These are phyloP conservation scores for Periophthalmus magnuspinnatus DNA, from an alignment of 2,797 vertebrate genomes.

Conservation along the genomic window DNA sequence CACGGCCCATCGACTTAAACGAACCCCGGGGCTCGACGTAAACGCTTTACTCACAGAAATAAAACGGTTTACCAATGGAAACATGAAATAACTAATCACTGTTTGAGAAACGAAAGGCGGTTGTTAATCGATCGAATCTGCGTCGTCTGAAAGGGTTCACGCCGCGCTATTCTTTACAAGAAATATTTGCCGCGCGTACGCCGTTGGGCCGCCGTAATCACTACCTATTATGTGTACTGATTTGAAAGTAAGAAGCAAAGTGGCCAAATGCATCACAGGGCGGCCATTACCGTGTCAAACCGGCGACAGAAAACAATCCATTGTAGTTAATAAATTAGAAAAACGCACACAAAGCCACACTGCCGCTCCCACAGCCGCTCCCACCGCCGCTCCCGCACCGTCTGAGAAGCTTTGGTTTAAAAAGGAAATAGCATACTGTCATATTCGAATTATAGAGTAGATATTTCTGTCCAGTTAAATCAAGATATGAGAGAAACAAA, in stretches of 20 bases:
- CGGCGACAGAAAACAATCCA: slow-evolving; percentile 55
- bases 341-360: slow-evolving; percentile 23
- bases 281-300: slow-evolving; percentile 66
- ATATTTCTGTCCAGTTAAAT: slow-evolving; percentile 36
- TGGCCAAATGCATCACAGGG: slow-evolving; percentile 66
- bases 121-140: slow-evolving; percentile 79
- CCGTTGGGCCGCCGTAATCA: slow-evolving; percentile 65
- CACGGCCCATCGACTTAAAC: too few species aligned
- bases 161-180: slow-evolving; percentile 68
- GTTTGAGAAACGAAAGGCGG: slow-evolving; percentile 58
- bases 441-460: slow-evolving; percentile 45
- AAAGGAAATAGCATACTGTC: slow-evolving; percentile 54
- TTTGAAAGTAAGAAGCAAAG: slow-evolving; percentile 73
- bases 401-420: slow-evolving; percentile 43
- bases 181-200: slow-evolving; percentile 66
- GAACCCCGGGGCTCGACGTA: slow-evolving; percentile 8
- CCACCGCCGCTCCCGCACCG: slow-evolving; percentile 24
- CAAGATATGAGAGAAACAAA: slow-evolving; percentile 31
- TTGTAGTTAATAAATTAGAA: slow-evolving; percentile 56
- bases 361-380: slow-evolving; percentile 36
- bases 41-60: slow-evolving; percentile 52
- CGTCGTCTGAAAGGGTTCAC: slow-evolving; percentile 69
- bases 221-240: slow-evolving; percentile 69
- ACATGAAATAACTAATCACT: slow-evolving; percentile 73
- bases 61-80: slow-evolving; percentile 63